Percentiles rank a stretch among this genome's conserved stretches.
phyloP scores from a whole-genome alignment of 2,888 invertebrate species.

The Apoderus coryli region DNA sequence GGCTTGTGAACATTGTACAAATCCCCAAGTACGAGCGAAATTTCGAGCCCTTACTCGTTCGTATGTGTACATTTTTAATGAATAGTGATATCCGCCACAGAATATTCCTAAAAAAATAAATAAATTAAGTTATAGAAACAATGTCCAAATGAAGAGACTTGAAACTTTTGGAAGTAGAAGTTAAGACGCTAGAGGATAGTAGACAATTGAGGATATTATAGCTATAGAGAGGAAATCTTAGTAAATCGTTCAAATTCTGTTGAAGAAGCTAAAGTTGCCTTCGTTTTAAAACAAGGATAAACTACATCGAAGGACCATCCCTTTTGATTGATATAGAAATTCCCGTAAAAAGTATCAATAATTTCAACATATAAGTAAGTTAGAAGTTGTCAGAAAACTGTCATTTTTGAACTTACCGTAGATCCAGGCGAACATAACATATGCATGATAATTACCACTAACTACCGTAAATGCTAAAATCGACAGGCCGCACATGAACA shows the following conservation, averaged over 20 bases:
- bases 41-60: slow-evolving; percentile 74
- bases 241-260: no score
- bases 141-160: no score
- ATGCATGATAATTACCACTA: slow-evolving; percentile 60
- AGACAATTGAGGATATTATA: neutral
- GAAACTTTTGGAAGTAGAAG: neutral
- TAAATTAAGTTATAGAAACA: neutral
- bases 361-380: no score
- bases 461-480: slow-evolving; percentile 65
- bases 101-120: slow-evolving; percentile 47
- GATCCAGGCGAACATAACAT: slow-evolving; percentile 69
- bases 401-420: slow-evolving; percentile 41
- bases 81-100: slow-evolving; percentile 78
- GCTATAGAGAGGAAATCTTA: no score
- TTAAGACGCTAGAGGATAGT: neutral
- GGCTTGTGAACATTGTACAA: slow-evolving; percentile 75
- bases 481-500: slow-evolving; percentile 62
- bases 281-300: no score
- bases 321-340: no score
- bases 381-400: slow-evolving; percentile 4
- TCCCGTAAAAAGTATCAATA: no score
- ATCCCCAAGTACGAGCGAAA: slow-evolving; percentile 80
- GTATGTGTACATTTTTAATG: slow-evolving; percentile 79
- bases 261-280: no score
- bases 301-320: no score